Percentiles rank a stretch among this genome's conserved stretches.
phyloP scores from a whole-genome alignment of 2,113 vertebrate species.

The Dicentrarchus labrax region DNA sequence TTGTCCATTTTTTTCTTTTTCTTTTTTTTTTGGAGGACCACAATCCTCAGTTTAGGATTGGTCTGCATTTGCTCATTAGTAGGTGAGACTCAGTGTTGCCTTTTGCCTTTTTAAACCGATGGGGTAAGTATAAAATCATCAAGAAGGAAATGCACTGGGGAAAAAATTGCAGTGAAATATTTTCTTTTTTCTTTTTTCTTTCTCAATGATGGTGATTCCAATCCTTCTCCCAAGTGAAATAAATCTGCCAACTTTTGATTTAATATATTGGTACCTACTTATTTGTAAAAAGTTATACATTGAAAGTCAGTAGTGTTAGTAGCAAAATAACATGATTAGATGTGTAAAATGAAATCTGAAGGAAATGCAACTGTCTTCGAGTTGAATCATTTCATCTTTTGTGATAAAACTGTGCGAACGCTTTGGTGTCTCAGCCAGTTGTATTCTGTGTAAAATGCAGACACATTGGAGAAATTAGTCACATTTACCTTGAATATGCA shows the following conservation, averaged over 20 bases:
- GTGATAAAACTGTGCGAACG: constrained; percentile 35
- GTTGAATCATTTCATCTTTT: constrained; percentile 46
- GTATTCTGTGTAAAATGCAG: constrained; percentile 38
- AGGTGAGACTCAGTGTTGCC: constrained; percentile 65
- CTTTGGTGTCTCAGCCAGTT: constrained; percentile 37
- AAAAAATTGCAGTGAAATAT: constrained; percentile 51
- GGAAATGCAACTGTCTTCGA: constrained; percentile 33
- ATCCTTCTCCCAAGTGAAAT: constrained; percentile 45
- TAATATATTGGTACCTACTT: constrained; percentile 54
- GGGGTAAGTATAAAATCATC: constrained; percentile 68
- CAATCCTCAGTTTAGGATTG: constrained; percentile 44
- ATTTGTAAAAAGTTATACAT: constrained; percentile 64
- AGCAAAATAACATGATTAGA: constrained; percentile 52
- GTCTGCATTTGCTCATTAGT: constrained; percentile 60
- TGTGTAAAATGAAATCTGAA: constrained; percentile 45
- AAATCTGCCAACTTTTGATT: constrained; percentile 61
- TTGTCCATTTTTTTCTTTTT: constrained; percentile 49
- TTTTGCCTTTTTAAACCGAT: constrained; percentile 74
- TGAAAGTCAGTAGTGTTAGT: constrained; percentile 40
- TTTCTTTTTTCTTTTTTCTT: neutral
- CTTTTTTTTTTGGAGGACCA: constrained; percentile 23
- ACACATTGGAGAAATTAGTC: constrained; percentile 24
- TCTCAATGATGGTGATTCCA: constrained; percentile 31
- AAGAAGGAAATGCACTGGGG: constrained; percentile 47
- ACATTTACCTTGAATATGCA: constrained; percentile 58